Evolutionary conservation across 1,140 invertebrate species (phyloP), one percentile per base, ranked within the genome.

Genomic region (Matsumurasca onukii): DNA sequence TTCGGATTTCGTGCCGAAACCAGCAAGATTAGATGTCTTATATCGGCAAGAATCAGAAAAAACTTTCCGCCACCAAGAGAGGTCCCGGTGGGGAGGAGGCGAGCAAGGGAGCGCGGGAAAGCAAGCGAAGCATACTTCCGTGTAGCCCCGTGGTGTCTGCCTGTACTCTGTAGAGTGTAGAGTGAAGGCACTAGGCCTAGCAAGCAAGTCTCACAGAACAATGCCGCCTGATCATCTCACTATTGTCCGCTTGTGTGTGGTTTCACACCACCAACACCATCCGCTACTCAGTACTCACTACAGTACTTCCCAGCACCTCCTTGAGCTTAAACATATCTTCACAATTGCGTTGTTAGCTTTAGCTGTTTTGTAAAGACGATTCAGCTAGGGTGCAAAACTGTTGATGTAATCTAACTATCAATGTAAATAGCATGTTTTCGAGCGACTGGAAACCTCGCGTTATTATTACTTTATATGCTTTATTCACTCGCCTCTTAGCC

Each of bases 151-250:
- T 45, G n/a, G 39, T 45, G n/a, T n/a, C n/a, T n/a, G n/a, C 39
- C 39, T 45, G 39, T 45, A 45, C 9, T 9, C 49, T 20, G n/a
- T n/a, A 17, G 17, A 3, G 5, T 3, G 3, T 22, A 3, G 3
- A 3, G 5, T 22, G 49, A 17, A 12, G n/a, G 17, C 5, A 51
- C 49, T 51, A 20, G n/a, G 17, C n/a, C n/a, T n/a, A n/a, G n/a
- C n/a, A n/a, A n/a, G n/a, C n/a, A 51, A 51, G 49, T 51, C 49
- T 22, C 49, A 51, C n/a, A 5, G 49, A 51, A 51, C 49, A 51
- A 51, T 51, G 49, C 49, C n/a, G 49, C 24, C 49, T 20, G 49
- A 51, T 51, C 49, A 51, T 51, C 49, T 51, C 49, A 3, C 49
- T n/a, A 12, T 12, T 45, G 9, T 9, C n/a, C 5, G n/a, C 49